Percentiles rank a stretch among this genome's conserved stretches.
phyloP scores from a whole-genome alignment of 1,140 invertebrate species.

The Macrobrachium nipponense region DNA sequence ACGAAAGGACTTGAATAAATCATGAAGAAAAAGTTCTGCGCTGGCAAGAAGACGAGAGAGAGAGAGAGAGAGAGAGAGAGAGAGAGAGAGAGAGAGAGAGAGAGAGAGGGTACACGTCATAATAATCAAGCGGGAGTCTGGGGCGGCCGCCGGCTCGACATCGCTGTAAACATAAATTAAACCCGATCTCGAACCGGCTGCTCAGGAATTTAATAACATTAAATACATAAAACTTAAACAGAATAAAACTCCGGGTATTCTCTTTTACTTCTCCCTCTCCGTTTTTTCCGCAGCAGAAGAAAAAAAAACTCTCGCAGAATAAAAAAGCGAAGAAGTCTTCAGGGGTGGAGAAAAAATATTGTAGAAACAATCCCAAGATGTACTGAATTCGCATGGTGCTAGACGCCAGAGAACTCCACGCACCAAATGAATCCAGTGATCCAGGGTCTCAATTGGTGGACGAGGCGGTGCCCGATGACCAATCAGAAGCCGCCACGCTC shows the following conservation, averaged over 20 bases:
- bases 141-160: too few species aligned
- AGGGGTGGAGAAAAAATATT: neutral
- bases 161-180: neutral
- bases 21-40: neutral
- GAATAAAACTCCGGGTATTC: neutral
- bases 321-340: neutral
- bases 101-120: neutral
- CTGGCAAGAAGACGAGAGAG: neutral
- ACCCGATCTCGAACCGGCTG: neutral
- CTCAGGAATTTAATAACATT: too few species aligned
- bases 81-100: neutral
- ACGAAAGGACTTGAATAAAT: neutral
- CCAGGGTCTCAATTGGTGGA: constrained; percentile 56
- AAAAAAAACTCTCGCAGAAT: neutral
- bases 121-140: neutral
- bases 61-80: constrained; percentile 5
- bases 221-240: too few species aligned
- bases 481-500: constrained; percentile 41
- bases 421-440: constrained; percentile 61
- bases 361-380: constrained; percentile 53
- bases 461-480: constrained; percentile 36
- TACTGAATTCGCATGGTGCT: constrained; percentile 63
- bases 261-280: neutral
- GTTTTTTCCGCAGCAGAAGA: neutral
- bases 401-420: constrained; percentile 56